Conservation (phyloP, 2,797 vertebrate species). For the Lepus oiostolus region DNA sequence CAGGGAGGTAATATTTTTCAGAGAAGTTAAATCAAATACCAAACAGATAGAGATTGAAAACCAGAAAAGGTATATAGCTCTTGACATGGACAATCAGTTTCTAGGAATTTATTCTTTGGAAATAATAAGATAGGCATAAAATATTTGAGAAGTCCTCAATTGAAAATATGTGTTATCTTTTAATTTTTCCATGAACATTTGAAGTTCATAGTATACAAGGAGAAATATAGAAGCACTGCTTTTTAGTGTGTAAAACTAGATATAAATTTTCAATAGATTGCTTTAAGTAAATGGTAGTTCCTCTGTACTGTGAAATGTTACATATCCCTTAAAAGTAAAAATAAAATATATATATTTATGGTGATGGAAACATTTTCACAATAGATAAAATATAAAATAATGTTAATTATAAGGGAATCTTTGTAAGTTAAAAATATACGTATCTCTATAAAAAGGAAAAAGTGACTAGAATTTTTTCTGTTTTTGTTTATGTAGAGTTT, state of each 20-base stretch:
- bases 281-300: constrained; percentile 43
- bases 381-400: constrained; percentile 42
- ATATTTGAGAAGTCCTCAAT: neutral
- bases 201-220: neutral
- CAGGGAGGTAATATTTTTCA: neutral
- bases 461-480: neutral
- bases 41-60: constrained; percentile 12
- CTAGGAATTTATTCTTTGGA: neutral
- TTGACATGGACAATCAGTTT: constrained; percentile 30
- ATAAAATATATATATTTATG: neutral
- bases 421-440: constrained; percentile 21
- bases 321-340: constrained; percentile 47
- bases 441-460: constrained; percentile 30
- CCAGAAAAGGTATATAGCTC: neutral
- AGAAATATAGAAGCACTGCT: constrained; percentile 20
- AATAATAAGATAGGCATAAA: neutral
- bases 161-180: no score
- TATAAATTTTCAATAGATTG: constrained; percentile 3
- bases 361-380: neutral
- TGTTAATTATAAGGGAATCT: neutral
- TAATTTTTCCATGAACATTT: no score
- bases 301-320: constrained; percentile 7
- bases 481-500: neutral
- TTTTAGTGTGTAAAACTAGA: constrained; percentile 18
- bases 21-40: constrained; percentile 10